phyloP scores from a whole-genome alignment of 92 coral and sea anemone genomes.

The Palythoa caribaeorum region DNA sequence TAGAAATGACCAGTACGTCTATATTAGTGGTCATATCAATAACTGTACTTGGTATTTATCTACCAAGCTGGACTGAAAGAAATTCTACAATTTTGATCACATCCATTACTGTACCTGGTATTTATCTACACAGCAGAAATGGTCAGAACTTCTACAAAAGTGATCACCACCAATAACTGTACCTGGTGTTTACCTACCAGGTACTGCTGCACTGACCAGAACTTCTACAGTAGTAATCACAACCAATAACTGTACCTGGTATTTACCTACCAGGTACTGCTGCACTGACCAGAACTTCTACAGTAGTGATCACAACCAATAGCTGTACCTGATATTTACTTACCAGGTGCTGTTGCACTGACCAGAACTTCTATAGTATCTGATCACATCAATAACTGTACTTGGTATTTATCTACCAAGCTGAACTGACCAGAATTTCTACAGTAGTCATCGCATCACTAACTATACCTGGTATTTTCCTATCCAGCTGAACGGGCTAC shows the following conservation, averaged over 20 bases:
- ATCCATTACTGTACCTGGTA: too few species aligned
- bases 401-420: background rate
- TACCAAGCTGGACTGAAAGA: too few species aligned
- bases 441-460: constrained; percentile 24
- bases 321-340: background rate
- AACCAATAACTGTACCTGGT: constrained; percentile 11
- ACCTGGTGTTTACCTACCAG: too few species aligned
- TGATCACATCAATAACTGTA: constrained; percentile 13
- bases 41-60: too few species aligned
- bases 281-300: background rate
- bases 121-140: too few species aligned
- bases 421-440: background rate
- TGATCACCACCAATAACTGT: too few species aligned
- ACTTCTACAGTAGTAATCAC: background rate
- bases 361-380: background rate
- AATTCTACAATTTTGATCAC: too few species aligned
- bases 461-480: constrained; percentile 4
- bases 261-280: background rate
- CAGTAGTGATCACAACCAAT: constrained; percentile 43
- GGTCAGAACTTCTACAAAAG: too few species aligned
- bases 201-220: too few species aligned
- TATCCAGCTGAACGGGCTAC: background rate
- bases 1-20: too few species aligned
- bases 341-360: background rate
- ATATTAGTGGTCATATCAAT: too few species aligned